Base-by-base conservation (phyloP, 2,888 invertebrate genomes). In the Ametastegia equiseti region DNA sequence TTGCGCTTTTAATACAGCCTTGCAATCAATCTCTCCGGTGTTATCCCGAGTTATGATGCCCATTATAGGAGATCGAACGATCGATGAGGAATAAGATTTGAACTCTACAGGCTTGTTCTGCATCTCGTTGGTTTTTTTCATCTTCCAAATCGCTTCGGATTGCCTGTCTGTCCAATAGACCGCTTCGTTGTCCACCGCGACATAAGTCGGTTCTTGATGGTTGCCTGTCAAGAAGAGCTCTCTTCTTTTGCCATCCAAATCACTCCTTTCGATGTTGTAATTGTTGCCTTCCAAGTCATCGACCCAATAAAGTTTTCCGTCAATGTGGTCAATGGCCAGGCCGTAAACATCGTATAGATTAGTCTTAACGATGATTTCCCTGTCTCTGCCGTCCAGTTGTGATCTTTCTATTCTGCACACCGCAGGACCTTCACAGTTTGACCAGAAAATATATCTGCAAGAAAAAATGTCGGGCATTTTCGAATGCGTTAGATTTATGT, bases 81-180 rank as follows among this genome's bases (percentile, higher is more conserved):
- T n/a, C n/a, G n/a, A n/a, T n/a, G n/a, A n/a, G n/a, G n/a, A 0
- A 30, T 78, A 63, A 19, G 2, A 27, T 85, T 83, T 2, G 91
- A 84, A 81, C 85, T 87, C 73, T 86, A 67, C 83, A 1, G 91
- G 90, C 27, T 82, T 83, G 15, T 86, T 54, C 57, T 86, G 83
- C 80, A 81, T 1, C 87, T 84, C 80, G 0, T 39, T 33, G 19
- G 91, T 87, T 87, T 94, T 95, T 0, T 93, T 91, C 63, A 94
- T 90, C 82, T 92, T 93, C 95, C 95, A 96, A 15, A 98, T 93
- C 0, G 94, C 94, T 19, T 94, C 94, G 84, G 94, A 94, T 45
- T 93, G 93, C 91, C 93, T 93, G 90, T 98, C 98, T 0, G 97
- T 96, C 97, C 97, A 98, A 91, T 95, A 98, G 42, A 98, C 92